These are phyloP conservation scores for Ectemnius continuus DNA, from an alignment of 2,888 invertebrate genomes.

Conservation along the genomic window DNA sequence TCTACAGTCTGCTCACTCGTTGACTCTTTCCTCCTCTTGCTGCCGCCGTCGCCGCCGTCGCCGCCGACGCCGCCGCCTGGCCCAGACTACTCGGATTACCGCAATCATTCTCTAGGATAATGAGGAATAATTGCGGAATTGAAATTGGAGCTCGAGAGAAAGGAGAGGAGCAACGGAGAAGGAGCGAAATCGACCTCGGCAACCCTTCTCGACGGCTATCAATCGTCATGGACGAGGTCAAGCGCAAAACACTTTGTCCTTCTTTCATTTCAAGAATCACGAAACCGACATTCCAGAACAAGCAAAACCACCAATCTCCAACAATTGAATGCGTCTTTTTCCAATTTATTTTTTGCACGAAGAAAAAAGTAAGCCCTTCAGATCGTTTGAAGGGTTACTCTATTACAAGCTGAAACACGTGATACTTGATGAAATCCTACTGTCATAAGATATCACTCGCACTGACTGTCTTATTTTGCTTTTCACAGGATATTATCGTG, in stretches of 20 bases:
- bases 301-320: too few species aligned
- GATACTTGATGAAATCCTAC: too few species aligned
- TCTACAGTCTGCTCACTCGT: slow-evolving; percentile 7
- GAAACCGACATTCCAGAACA: too few species aligned
- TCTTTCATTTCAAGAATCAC: too few species aligned
- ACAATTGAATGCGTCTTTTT: too few species aligned
- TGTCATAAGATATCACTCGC: too few species aligned
- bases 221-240: slow-evolving; percentile 19
- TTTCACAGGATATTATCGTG: too few species aligned
- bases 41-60: neutral
- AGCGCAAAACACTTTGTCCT: neutral
- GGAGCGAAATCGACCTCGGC: slow-evolving; percentile 5
- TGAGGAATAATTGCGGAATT: slow-evolving; percentile 52
- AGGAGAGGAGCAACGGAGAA: slow-evolving; percentile 30
- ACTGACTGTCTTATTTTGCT: too few species aligned
- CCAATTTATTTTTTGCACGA: too few species aligned
- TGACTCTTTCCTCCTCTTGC: slow-evolving; percentile 20
- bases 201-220: slow-evolving; percentile 19
- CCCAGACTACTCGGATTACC: slow-evolving; percentile 46
- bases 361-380: too few species aligned
- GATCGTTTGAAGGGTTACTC: too few species aligned
- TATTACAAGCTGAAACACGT: too few species aligned
- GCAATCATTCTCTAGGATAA: slow-evolving; percentile 49
- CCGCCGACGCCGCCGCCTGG: neutral
- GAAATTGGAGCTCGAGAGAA: slow-evolving; percentile 47